Base-by-base conservation (phyloP, 1,140 invertebrate genomes). In the Oncopodura yosiiana region DNA sequence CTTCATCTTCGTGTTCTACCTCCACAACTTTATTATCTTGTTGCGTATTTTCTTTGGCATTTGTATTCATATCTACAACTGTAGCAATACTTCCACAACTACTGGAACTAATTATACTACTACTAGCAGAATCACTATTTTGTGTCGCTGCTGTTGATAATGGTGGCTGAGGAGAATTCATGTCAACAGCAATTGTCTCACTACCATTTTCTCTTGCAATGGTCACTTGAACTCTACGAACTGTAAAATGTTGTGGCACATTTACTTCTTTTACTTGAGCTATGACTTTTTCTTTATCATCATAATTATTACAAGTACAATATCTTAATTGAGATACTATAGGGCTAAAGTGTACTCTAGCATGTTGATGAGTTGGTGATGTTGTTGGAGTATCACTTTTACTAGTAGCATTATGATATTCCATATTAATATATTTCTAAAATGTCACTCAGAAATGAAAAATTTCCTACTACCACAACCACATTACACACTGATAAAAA, bases 271-370 rank as follows among this genome's bases (percentile, higher is more conserved):
- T 27, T 4, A 49, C 46, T 49, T 58, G 56, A 3, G 49, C 34
- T 27, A 26, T 58, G 21, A 58, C 56, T 32, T 26, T 24, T 38
- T 53, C 26, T 36, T 45, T 44, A 41, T 11, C 19, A 12, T 19
- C 30, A 24, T 29, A 37, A 27, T n/a, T 29, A 23, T 18, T 48
- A 27, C 21, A 24, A 9, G 26, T 49, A 24, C 38, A 27, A 42
- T 60, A 60, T 3, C 52, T 9, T 11, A 60, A 34, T 26, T 60
- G 57, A 27, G 51, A 54, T 6, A 60, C 57, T 6, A 60, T 36
- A 11, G 57, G 57, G 41, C 50, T 53, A 41, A 60, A 60, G 37
- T 60, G 57, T 21, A 60, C 52, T 42, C 53, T 26, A n/a, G 36
- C 38, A 12, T 27, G n/a, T 5, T 50, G 18, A 3, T 50, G 48